Conservation (phyloP, 2,888 invertebrate species). For the Protodeltote pygarga region DNA sequence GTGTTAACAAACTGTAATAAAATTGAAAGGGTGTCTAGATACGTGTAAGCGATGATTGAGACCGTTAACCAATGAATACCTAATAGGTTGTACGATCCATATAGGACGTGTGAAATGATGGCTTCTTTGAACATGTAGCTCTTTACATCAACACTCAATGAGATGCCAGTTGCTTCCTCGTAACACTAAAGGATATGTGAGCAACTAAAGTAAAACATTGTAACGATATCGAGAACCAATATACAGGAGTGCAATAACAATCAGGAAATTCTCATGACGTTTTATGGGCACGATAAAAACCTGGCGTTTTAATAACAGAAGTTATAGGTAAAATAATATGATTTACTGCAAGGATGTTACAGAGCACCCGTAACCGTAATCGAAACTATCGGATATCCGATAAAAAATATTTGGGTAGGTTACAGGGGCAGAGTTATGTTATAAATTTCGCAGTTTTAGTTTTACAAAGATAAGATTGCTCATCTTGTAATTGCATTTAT, state of each 20-base stretch:
- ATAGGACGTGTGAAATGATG: constrained; percentile 31
- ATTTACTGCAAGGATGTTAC: constrained; percentile 11
- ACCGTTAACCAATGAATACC: no score
- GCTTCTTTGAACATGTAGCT: constrained; percentile 30
- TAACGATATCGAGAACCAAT: constrained; percentile 58
- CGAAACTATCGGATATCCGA: no score
- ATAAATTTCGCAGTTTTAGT: no score
- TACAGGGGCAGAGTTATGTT: no score
- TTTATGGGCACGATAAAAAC: constrained; percentile 69
- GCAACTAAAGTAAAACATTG: constrained; percentile 56
- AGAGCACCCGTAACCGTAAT: no score
- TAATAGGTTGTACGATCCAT: no score
- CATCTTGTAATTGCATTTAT: no score
- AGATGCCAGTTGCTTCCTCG: constrained; percentile 37
- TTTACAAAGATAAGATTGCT: no score
- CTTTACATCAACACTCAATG: constrained; percentile 43
- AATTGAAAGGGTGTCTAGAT: constrained; percentile 20
- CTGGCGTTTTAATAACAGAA: constrained; percentile 14
- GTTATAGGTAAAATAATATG: constrained; percentile 14
- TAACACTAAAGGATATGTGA: constrained; percentile 34
- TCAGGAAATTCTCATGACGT: constrained; percentile 65
- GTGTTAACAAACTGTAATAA: constrained; percentile 24
- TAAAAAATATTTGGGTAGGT: no score
- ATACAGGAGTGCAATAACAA: constrained; percentile 67
- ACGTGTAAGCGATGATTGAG: constrained; percentile 24